Evolutionary conservation across 2,888 invertebrate species (phyloP).

Genomic region (Congeria kusceri): DNA sequence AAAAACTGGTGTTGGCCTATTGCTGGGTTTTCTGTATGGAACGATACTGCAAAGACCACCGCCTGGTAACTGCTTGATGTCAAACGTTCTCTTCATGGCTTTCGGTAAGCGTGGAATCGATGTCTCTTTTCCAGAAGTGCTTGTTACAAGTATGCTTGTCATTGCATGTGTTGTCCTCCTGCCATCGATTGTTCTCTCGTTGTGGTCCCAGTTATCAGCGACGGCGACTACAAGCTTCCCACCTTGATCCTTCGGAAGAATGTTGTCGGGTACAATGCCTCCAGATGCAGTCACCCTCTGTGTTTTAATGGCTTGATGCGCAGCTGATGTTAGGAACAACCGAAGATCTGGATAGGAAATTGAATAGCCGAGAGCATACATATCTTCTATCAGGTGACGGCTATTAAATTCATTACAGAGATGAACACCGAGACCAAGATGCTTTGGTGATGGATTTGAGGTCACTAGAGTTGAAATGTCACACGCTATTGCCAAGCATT

Average conservation of each 20-base stretch:
- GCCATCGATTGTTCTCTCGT: conserved; percentile 24
- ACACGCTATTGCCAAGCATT: conserved; percentile 7
- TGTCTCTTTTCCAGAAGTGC: not conserved
- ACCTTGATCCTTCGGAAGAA: not conserved
- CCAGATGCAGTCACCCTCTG: conserved; percentile 2
- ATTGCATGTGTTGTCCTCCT: conserved; percentile 29
- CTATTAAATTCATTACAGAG: conserved; percentile 6
- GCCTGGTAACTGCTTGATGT: not conserved
- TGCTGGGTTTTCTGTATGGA: conserved; percentile 23
- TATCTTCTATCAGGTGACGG: conserved; percentile 4
- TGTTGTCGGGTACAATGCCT: not conserved
- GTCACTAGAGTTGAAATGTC: conserved; percentile 17
- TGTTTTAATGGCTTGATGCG: not conserved
- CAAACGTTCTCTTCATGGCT: conserved; percentile 8
- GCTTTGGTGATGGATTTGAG: conserved; percentile 23
- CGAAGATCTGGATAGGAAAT: conserved; percentile 14
- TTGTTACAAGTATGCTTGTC: conserved; percentile 15
- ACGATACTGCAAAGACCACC: conserved; percentile 19
- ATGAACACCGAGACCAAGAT: conserved; percentile 18
- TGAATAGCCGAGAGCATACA: not conserved
- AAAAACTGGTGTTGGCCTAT: conserved; percentile 6
- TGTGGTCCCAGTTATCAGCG: conserved; percentile 40
- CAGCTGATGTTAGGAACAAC: conserved; percentile 8
- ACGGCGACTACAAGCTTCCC: conserved; percentile 20
- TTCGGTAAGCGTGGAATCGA: not conserved